phyloP scores from a whole-genome alignment of 2,113 vertebrate species.

The Pionites leucogaster region DNA sequence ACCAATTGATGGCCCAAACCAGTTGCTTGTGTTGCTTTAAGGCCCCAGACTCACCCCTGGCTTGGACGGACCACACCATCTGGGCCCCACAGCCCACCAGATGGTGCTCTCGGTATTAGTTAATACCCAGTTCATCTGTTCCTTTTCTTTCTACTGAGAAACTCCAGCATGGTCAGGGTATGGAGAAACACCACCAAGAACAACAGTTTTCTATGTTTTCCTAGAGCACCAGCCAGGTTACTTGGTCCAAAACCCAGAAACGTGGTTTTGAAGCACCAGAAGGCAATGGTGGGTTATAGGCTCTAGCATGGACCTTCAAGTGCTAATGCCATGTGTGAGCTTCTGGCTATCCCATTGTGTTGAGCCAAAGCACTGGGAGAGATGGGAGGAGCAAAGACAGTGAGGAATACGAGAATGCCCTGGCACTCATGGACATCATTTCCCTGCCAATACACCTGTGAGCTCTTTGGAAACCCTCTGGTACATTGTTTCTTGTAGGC shows the following conservation, averaged over 20 bases:
- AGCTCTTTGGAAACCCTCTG: neutral
- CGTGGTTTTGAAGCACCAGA: neutral
- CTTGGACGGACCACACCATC: fast-evolving
- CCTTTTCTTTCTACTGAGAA: neutral
- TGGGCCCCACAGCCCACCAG: conserved; percentile 35
- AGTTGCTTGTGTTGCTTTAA: neutral
- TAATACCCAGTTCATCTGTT: neutral
- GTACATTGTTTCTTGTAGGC: fast-evolving
- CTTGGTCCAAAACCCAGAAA: neutral
- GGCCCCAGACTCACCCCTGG: neutral
- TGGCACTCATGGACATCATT: fast-evolving
- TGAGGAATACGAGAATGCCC: fast-evolving
- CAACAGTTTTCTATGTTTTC: neutral
- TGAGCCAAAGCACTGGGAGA: neutral
- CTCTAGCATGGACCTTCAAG: neutral
- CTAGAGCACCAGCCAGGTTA: neutral
- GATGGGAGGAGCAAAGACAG: neutral
- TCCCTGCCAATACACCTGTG: fast-evolving
- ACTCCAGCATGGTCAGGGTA: neutral
- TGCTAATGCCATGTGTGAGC: fast-evolving
- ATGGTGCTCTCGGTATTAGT: conserved; percentile 66
- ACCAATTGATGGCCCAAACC: fast-evolving
- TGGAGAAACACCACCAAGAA: neutral
- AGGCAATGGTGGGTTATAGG: fast-evolving
- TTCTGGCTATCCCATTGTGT: neutral